These are phyloP conservation scores for Sphaerophoria rueppellii DNA, from an alignment of 2,888 invertebrate genomes.

Conservation along the genomic window DNA sequence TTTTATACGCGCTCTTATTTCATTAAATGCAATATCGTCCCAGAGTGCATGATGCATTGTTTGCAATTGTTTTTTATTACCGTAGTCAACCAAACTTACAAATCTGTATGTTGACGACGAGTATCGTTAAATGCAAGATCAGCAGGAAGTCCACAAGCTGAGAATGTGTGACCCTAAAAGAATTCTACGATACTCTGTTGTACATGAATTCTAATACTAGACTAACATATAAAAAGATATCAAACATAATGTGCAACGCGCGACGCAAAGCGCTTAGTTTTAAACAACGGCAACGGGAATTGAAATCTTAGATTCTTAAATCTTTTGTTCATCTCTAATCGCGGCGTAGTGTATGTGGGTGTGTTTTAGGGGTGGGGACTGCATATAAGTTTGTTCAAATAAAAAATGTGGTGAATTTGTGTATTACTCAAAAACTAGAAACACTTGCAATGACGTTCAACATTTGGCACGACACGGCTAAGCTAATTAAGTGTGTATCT, in stretches of 20 bases:
- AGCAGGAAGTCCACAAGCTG: constrained; percentile 61
- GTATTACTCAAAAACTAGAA: constrained; percentile 22
- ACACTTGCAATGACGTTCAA: constrained; percentile 52
- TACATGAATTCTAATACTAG: constrained; percentile 38
- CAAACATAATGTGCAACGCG: constrained; percentile 8
- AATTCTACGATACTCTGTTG: constrained; percentile 30
- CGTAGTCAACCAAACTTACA: constrained; percentile 28
- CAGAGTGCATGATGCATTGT: constrained; percentile 11
- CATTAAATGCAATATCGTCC: constrained; percentile 35
- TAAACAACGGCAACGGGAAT: constrained; percentile 37
- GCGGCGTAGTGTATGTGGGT: constrained; percentile 8
- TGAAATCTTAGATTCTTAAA: constrained; percentile 45
- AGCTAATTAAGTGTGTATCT: constrained; percentile 1
- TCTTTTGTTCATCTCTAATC: constrained; percentile 21
- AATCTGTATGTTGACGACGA: not conserved
- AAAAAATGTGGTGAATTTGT: not conserved
- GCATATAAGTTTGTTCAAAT: not conserved
- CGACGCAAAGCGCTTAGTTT: constrained; percentile 33
- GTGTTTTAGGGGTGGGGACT: constrained; percentile 14
- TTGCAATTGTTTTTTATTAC: constrained; percentile 56
- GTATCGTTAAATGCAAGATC: constrained; percentile 29
- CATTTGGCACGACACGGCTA: constrained; percentile 48
- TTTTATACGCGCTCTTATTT: constrained; percentile 25
- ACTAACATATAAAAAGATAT: constrained; percentile 22
- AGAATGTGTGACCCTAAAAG: constrained; percentile 61